Base-by-base conservation (phyloP, 2,797 vertebrate genomes). In the Buphagus erythrorhynchus region DNA sequence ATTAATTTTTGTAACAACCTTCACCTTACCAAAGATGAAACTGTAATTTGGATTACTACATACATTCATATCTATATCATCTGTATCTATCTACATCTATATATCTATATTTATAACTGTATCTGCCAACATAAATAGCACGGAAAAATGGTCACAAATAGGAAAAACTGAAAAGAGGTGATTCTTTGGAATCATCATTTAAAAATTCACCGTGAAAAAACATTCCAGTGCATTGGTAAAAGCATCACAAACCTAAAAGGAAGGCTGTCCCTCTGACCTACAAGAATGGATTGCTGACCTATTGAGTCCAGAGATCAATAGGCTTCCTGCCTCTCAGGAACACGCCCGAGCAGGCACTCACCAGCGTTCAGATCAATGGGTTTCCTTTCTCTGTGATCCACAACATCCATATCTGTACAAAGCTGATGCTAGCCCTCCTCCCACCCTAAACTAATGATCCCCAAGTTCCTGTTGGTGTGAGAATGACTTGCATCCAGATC, bases 241-340 rank as follows among this genome's bases (percentile, higher is more conserved):
- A 21, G 24, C 28, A 40, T 5, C 57, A 48, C 28, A 45, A 24
- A 71, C 7, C 16, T n/a, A 49, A 63, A 76, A 63, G 52, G 24
- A 63, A 87, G 63, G 40, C 9, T 2, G 0, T n/a, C 1, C 0
- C 36, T 82, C 31, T 35, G 93, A 91, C 86, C 85, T 87, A 12
- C 84, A 29, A 5, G 25, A 52, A 63, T 26, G 36, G 66, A 75
- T 2, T 67, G 82, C 78, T 94, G 82, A 72, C 54, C 65, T 84
- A 72, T 9, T n/a, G 69, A 82, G 88, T 57, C 80, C 45, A 86
- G 57, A 57, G 72, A 93, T 93, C 91, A 88, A 19, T 58, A 26
- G 22, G 52, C 85, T 94, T 91, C 87, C 86, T 94, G 85, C 6
- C 0, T 36, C 79, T 85, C 61, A 40, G 63, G 79, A 93, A 58